Evolutionary conservation across 2,113 vertebrate species (phyloP), one percentile per base, ranked within the genome.

Genomic region (Rhinichthys klamathensis): DNA sequence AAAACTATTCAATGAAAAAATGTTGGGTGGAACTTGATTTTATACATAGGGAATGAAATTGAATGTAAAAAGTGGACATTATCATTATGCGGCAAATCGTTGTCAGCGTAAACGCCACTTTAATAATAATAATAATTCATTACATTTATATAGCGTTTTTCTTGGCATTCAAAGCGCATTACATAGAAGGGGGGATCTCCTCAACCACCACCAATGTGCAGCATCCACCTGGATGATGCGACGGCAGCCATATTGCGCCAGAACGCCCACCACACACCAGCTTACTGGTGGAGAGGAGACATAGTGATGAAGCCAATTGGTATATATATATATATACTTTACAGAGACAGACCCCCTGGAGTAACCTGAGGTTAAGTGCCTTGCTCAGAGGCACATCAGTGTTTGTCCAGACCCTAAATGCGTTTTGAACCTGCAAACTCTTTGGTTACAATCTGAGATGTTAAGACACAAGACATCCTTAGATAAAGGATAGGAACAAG

Each of bases 321-420:
- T n/a, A n/a, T n/a, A n/a, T n/a, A n/a, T n/a, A n/a, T n/a, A n/a
- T n/a, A n/a, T n/a, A n/a, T n/a, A 13, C 4, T 74, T 74, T 27
- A 25, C 5, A 46, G n/a, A 6, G 12, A 74, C 72, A 23, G 21
- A 30, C 51, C 16, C 2, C 51, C 49, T 51, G 30, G 75, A 58
- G 75, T 54, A 58, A n/a, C 27, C 16, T 13, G 75, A 78, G 32
- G 51, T 78, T 56, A 78, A 32, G 51, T 32, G 9, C 49, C 27
- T 32, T 78, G 51, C 51, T 78, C 75, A 78, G n/a, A n/a, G 44
- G 73, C n/a, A 75, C 73, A 51, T 49, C 23, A 25, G 46, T 49
- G 74, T 76, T 27, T 54, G 15, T 60, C 54, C 76, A 35, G 35
- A 60, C 3, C 32, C 5, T 1, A 51, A 75, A 51, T 75, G 73